phyloP scores from a whole-genome alignment of 2,113 vertebrate genomes.

The Smithornis capensis region DNA sequence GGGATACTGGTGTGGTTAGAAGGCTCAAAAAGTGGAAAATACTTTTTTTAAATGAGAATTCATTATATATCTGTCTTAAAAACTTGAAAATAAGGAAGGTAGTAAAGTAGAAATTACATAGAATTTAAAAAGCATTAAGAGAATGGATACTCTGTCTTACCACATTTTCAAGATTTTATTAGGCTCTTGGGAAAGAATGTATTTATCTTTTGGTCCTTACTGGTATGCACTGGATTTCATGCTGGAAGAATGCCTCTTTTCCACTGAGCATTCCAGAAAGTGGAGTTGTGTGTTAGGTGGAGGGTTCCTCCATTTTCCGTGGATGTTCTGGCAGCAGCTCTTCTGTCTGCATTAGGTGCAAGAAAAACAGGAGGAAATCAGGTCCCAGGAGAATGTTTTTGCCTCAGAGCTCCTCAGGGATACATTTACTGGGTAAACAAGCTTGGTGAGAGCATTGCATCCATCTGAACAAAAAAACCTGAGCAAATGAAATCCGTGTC shows the following conservation, averaged over 20 bases:
- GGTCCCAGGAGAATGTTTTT: not conserved
- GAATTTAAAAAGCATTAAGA: not conserved
- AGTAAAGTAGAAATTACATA: not conserved
- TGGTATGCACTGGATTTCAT: slow-evolving; percentile 6
- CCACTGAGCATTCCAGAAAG: not conserved
- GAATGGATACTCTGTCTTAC: not conserved
- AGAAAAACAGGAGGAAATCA: slow-evolving; percentile 18
- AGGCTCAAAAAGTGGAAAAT: not conserved
- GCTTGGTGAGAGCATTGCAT: not conserved
- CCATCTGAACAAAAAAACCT: not conserved
- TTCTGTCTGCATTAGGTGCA: not conserved
- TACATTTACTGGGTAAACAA: slow-evolving; percentile 46
- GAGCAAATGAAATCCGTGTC: not conserved
- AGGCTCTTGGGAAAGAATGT: not conserved
- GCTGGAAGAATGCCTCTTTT: not conserved
- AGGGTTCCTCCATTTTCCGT: slow-evolving; percentile 17
- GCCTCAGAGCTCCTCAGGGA: slow-evolving; percentile 10
- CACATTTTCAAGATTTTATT: not conserved
- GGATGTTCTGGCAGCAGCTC: not conserved
- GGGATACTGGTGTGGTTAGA: not conserved
- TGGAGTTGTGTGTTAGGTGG: not conserved
- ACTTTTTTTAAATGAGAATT: not conserved
- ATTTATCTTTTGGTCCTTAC: slow-evolving; percentile 49
- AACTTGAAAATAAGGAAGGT: not conserved
- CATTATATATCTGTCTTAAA: not conserved